Percentiles rank a stretch among this genome's conserved stretches.
These are phyloP conservation scores for Bilobella aurantiaca DNA, from an alignment of 1,140 invertebrate genomes.

Conservation along the genomic window DNA sequence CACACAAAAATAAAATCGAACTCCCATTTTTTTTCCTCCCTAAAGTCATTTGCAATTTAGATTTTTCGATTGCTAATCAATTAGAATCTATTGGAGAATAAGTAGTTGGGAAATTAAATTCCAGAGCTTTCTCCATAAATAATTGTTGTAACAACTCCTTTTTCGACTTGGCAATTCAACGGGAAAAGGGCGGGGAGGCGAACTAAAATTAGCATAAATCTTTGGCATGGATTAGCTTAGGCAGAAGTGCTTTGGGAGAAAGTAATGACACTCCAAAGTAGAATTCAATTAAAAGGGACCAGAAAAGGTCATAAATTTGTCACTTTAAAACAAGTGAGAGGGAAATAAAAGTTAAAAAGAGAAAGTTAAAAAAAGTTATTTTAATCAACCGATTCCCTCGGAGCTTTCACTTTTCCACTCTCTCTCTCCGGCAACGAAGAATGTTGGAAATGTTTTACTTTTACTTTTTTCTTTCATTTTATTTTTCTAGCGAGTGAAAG, in stretches of 20 bases:
- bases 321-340: neutral
- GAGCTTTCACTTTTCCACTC: neutral
- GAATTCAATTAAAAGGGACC: conserved; percentile 26
- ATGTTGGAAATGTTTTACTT: neutral
- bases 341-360: neutral
- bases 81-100: neutral
- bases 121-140: neutral
- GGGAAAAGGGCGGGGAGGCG: neutral
- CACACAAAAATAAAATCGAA: neutral
- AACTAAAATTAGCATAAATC: conserved; percentile 9
- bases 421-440: neutral
- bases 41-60: neutral
- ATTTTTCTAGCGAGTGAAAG: neutral
- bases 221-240: conserved; percentile 9
- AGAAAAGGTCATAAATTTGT: conserved; percentile 23
- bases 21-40: neutral
- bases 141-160: too few species aligned
- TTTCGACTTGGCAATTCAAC: too few species aligned
- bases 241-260: neutral
- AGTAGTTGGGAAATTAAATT: neutral
- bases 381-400: neutral
- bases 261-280: conserved; percentile 17
- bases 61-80: neutral
- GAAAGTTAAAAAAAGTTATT: conserved; percentile 1
- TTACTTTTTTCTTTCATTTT: neutral